Base-by-base conservation (phyloP, 1,140 invertebrate genomes). In the Idris sp. region DNA sequence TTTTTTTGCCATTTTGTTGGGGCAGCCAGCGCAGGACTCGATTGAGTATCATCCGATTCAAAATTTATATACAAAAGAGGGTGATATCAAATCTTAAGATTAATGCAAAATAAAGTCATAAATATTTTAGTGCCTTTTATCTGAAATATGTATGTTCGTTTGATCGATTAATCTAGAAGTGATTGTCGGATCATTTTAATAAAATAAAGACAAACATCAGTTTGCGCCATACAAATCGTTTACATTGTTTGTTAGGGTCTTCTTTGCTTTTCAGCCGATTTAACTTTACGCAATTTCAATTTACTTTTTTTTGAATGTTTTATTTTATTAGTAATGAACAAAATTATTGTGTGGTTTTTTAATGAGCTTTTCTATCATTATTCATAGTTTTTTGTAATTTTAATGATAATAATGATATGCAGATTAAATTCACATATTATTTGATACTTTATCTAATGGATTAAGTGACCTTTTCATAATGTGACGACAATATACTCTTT, bases 41-140 rank as follows among this genome's bases (percentile, higher is more conserved):
- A 5, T 1, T 31, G 13, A 49, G 40, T 2, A 49, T 54, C 44
- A 53, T 35, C 10, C 36, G 71, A 56, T 35, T 61, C 40, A 67
- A 67, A 67, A 74, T 74, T 73, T 73, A 73, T 73, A 73, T 65
- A 73, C 53, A 59, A 30, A 72, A 14, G 18, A 43, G 35, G 59
- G 61, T 62, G 28, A 40, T 59, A 73, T 73, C 69, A 28, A 22
- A 11, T 40, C 40, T 53, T 31, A 11, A 73, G 69, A 73, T 73
- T 73, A 65, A 59, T 40, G 19, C 8, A 31, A 18, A 16, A 51
- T n/a, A n/a, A 13, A 36, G 22, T 65, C 2, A 61, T 26, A 62
- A 73, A 65, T 26, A 64, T 64, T 73, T 73, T 10, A 11, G 16
- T 14, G 14, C 11, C 8, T 22, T 33, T 73, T 73, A 73, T 73